phyloP scores from a whole-genome alignment of 2,888 invertebrate species.

The Nebria brevicollis region DNA sequence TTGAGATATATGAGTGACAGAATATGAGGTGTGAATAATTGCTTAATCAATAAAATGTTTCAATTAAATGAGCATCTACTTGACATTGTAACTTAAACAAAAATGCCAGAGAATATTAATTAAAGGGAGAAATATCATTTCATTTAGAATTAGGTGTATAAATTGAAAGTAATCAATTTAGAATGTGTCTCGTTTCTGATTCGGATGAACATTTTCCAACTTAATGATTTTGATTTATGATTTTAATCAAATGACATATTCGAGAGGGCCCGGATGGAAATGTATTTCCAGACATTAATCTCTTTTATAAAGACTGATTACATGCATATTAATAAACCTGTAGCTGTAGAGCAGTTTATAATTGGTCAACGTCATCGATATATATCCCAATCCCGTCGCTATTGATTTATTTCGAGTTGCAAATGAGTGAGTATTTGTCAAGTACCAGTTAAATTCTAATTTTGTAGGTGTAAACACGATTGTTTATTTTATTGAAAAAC shows the following conservation, averaged over 20 bases:
- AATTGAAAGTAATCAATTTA: neutral
- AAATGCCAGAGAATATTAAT: neutral
- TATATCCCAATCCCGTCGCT: neutral
- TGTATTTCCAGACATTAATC: neutral
- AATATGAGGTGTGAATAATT: too few species aligned
- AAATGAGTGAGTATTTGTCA: neutral
- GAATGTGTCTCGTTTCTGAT: neutral
- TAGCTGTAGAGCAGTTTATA: constrained; percentile 1
- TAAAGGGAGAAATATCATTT: neutral
- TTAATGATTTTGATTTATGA: neutral
- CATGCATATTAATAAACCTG: constrained; percentile 1
- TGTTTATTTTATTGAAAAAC: too few species aligned
- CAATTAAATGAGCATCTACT: neutral
- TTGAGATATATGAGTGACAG: too few species aligned
- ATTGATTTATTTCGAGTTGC: neutral
- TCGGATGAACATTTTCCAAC: neutral
- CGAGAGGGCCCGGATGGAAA: neutral
- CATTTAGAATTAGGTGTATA: neutral
- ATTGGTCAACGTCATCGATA: neutral
- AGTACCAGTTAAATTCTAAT: neutral
- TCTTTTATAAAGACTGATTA: constrained; percentile 1
- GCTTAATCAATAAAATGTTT: too few species aligned
- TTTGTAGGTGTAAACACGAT: neutral
- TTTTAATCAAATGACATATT: neutral
- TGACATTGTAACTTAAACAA: neutral